Evolutionary conservation across 2,797 vertebrate species (phyloP).

Genomic region (Lateolabrax maculatus): DNA sequence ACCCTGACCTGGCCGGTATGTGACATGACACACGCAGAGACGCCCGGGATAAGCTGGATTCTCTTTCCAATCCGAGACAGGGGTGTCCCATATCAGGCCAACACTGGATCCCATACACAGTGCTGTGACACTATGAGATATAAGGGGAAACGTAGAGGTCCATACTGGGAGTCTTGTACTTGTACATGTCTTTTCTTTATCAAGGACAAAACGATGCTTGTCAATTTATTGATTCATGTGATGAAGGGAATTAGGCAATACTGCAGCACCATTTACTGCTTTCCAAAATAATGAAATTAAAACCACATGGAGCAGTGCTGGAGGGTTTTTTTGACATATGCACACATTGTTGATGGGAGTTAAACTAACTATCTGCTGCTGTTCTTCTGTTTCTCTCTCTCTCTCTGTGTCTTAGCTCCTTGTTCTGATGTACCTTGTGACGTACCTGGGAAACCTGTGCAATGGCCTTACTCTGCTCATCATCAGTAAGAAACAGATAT

Average conservation of each 20-base stretch:
- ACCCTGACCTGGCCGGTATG: constrained; percentile 86
- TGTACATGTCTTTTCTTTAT: constrained; percentile 6
- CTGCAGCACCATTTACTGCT: constrained; percentile 1
- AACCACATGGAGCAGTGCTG: constrained; percentile 18
- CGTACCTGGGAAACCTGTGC: constrained; percentile 90
- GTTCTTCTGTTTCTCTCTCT: constrained; percentile 26
- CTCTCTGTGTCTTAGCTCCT: constrained; percentile 84
- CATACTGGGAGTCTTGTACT: constrained; percentile 33
- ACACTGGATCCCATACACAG: constrained; percentile 36
- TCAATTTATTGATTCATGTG: constrained; percentile 1
- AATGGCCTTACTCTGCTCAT: constrained; percentile 94
- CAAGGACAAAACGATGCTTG: neutral
- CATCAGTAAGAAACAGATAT: constrained; percentile 82
- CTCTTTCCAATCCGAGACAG: constrained; percentile 61
- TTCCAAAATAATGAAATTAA: constrained; percentile 1
- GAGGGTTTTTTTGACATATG: neutral
- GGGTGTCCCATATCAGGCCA: constrained; percentile 77
- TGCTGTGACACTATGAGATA: constrained; percentile 50
- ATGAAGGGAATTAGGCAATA: neutral
- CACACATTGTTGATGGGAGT: constrained; percentile 2
- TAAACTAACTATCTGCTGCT: neutral
- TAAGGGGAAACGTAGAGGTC: constrained; percentile 53
- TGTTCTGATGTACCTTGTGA: constrained; percentile 92
- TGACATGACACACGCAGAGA: constrained; percentile 71
- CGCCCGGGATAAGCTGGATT: constrained; percentile 47